phyloP scores from a whole-genome alignment of 2,113 vertebrate genomes.

The Empidonax traillii region DNA sequence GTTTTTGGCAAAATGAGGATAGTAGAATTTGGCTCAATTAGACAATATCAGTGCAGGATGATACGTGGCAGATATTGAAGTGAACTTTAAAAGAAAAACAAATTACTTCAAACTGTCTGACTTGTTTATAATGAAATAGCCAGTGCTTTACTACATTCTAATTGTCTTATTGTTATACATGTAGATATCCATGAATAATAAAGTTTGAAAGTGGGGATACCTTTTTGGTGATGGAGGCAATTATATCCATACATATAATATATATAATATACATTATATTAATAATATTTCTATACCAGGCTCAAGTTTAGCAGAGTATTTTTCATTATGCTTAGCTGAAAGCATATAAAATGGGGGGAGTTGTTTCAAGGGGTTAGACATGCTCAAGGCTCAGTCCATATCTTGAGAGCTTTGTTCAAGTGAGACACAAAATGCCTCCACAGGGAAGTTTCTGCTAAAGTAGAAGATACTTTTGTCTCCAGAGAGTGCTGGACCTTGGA shows the following conservation, averaged over 20 bases:
- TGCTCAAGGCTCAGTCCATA: background rate
- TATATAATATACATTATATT: background rate
- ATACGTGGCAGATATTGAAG: background rate
- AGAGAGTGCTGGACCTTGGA: background rate
- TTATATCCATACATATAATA: background rate
- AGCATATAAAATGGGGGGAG: background rate
- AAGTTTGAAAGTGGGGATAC: background rate
- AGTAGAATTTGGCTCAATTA: background rate
- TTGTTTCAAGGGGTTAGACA: background rate
- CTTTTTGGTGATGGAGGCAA: background rate
- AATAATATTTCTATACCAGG: background rate
- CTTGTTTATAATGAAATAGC: background rate
- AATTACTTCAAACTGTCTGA: background rate
- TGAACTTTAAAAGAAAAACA: background rate
- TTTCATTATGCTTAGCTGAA: background rate
- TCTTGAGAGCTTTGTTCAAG: background rate
- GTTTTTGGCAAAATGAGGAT: background rate
- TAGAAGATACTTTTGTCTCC: background rate
- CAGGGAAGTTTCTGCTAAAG: background rate
- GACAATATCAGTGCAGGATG: background rate
- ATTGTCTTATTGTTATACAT: background rate
- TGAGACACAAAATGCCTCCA: background rate
- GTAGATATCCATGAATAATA: background rate
- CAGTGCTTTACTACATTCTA: background rate
- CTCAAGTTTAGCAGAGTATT: background rate